phyloP scores from a whole-genome alignment of 2,797 vertebrate genomes.

The Xenopus petersii region DNA sequence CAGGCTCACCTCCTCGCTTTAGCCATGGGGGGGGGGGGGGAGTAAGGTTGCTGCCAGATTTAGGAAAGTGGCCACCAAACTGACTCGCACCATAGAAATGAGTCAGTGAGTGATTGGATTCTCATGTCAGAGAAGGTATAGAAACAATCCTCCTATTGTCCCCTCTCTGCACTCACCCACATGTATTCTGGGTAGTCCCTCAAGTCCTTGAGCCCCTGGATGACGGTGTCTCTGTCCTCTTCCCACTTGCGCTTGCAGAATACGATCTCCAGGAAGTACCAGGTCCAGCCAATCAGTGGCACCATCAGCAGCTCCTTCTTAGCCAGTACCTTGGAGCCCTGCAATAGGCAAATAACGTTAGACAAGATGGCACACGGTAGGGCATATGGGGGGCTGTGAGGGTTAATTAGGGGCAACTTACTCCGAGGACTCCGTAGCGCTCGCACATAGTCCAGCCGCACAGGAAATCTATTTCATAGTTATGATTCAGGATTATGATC shows the following conservation, averaged over 20 bases:
- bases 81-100: no score
- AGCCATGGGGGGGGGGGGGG: no score
- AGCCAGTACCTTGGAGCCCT: conserved; percentile 97
- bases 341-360: background rate
- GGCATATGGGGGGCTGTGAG: no score
- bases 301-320: conserved; percentile 93
- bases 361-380: no score
- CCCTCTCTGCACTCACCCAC: conserved; percentile 80
- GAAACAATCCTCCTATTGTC: background rate
- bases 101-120: no score
- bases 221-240: conserved; percentile 87
- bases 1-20: no score
- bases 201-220: conserved; percentile 75
- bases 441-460: conserved; percentile 99
- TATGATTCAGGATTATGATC: conserved; percentile 97
- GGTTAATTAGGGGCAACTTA: conserved; percentile 58
- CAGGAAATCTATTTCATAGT: conserved; percentile 97
- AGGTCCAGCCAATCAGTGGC: conserved; percentile 96
- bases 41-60: no score
- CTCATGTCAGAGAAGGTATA: no score
- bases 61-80: no score
- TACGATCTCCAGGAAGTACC: conserved; percentile 98
- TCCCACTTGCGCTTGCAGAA: conserved; percentile 98
- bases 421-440: conserved; percentile 89
- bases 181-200: conserved; percentile 92